Conservation (phyloP, 2,888 invertebrate species). For the Melinaea menophilus region DNA sequence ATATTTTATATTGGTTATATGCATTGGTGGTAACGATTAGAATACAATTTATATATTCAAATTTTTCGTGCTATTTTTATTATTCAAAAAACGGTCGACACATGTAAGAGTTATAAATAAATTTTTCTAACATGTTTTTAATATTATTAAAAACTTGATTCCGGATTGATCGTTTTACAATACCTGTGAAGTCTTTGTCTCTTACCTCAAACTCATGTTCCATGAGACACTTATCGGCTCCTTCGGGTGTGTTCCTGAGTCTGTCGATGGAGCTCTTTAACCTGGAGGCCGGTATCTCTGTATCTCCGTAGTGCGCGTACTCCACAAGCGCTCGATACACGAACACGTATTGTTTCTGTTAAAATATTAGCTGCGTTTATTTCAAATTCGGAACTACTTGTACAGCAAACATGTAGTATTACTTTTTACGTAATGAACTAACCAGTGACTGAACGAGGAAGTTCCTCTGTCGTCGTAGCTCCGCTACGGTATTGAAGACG, state of each 20-base stretch:
- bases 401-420: too few species aligned
- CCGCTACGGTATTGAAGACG: conserved; percentile 94
- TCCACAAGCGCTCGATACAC: conserved; percentile 96
- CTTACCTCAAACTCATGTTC: conserved; percentile 91
- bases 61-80: too few species aligned
- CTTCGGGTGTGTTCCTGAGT: conserved; percentile 83
- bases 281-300: conserved; percentile 86
- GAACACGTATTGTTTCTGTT: conserved; percentile 96
- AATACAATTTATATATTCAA: too few species aligned
- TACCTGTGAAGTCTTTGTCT: background rate
- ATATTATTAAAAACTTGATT: too few species aligned
- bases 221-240: conserved; percentile 83
- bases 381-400: too few species aligned
- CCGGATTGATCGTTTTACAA: too few species aligned
- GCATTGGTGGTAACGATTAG: too few species aligned
- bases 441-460: conserved; percentile 91
- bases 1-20: too few species aligned
- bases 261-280: conserved; percentile 86
- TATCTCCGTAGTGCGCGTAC: conserved; percentile 93
- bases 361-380: too few species aligned
- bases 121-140: too few species aligned
- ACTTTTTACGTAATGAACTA: background rate
- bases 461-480: conserved; percentile 92
- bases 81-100: too few species aligned
- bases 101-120: too few species aligned